These are phyloP conservation scores for Phrynocephalus versicolor DNA, from an alignment of 2,113 vertebrate species.

Conservation along the genomic window DNA sequence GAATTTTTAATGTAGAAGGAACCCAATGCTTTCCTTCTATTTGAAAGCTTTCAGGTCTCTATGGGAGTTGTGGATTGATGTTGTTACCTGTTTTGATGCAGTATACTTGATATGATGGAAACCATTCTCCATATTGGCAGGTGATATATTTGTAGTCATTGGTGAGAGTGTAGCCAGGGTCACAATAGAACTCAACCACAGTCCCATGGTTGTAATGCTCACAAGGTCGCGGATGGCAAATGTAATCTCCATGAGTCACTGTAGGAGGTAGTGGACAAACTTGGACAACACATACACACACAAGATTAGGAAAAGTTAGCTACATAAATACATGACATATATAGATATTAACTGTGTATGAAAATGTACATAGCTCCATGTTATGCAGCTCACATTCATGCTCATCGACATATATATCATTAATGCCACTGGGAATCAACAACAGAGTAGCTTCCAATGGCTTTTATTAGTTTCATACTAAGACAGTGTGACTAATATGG, in stretches of 20 bases:
- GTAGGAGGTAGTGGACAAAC: constrained; percentile 86
- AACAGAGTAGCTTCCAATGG: not conserved
- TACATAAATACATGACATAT: not conserved
- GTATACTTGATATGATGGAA: constrained; percentile 84
- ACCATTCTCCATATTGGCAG: constrained; percentile 88
- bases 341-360: fast-evolving
- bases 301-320: constrained; percentile 28
- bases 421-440: not conserved
- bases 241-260: constrained; percentile 85
- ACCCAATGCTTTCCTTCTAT: not conserved
- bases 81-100: constrained; percentile 81
- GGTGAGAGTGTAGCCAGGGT: constrained; percentile 84
- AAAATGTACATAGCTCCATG: not conserved
- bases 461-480: not conserved
- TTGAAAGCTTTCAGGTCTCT: not conserved
- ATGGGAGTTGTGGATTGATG: not conserved
- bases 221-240: constrained; percentile 87
- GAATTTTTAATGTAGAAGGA: not conserved
- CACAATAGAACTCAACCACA: constrained; percentile 87
- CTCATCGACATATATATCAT: not conserved
- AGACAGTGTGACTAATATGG: not conserved
- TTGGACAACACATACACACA: constrained; percentile 60
- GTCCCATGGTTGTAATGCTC: constrained; percentile 86
- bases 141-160: constrained; percentile 91
- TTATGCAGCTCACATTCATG: not conserved